Base-by-base conservation (phyloP, 1,140 invertebrate species). In the Stegodyphus dumicola region DNA sequence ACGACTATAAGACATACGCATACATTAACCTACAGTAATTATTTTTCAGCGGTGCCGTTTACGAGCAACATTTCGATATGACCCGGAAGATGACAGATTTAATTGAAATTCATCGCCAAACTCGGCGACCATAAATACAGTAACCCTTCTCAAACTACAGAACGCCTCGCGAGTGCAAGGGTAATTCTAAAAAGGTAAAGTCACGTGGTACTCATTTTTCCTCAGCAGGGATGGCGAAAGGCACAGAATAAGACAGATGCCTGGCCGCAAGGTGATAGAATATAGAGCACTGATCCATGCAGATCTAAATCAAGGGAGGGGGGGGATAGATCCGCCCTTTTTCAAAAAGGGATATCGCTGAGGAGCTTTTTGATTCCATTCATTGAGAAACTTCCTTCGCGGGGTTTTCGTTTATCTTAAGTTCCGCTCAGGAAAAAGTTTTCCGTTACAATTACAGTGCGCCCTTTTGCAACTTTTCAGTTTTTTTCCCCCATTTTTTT, bases 191-290 rank as follows among this genome's bases (percentile, higher is more conserved):
- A n/a, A 75, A 75, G 78, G 67, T 56, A 71, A 51, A 81, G 79
- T 83, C 80, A 83, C 80, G 71, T 83, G 60, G 60, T 67, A 18
- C 49, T n/a, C 69, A 75, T 67, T 67, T 49, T 74, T 54, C 51
- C 9, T 51, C 11, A 18, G 49, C 7, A 18, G 49, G 56, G 9
- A 60, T 77, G 75, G 60, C 15, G 17, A 74, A 74, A 15, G 65
- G 65, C 17, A 60, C 2, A 60, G 56, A 60, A 60, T 60, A 9
- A 9, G 33, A 70, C 67, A 70, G 70, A 60, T 79, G 77, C 33
- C 33, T 54, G 70, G 0, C 56, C 11, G 7, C 11, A 67, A 67
- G 17, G 17, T 67, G 11, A 67, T 67, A 15, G 65, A 67, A 67
- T 67, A 17, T 67, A 5, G 65, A 67, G n/a, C 65, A 67, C 65